Percentiles rank a stretch among this genome's conserved stretches.
phyloP scores from a whole-genome alignment of 2,797 vertebrate species.

The Delichon dasypus region DNA sequence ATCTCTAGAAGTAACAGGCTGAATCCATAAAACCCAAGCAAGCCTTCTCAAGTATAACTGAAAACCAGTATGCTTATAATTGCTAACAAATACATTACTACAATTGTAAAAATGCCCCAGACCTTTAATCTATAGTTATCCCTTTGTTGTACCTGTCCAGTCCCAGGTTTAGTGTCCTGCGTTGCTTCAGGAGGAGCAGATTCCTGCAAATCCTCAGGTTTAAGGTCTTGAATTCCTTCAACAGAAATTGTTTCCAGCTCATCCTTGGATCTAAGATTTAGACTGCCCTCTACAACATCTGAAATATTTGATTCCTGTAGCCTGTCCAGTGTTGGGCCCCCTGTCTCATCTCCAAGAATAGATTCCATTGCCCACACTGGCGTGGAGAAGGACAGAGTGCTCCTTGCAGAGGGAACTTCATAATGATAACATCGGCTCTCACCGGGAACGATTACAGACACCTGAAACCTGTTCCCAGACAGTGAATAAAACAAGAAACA shows the following conservation, averaged over 20 bases:
- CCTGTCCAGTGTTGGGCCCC: fast-evolving
- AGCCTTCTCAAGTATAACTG: not conserved
- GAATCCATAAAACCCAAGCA: not conserved
- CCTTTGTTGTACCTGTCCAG: conserved; percentile 34
- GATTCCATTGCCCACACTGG: not conserved
- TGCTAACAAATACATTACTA: not conserved
- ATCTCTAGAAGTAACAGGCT: not conserved
- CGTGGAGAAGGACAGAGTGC: not conserved
- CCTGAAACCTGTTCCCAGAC: conserved; percentile 21
- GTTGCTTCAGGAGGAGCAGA: not conserved
- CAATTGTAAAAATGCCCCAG: not conserved
- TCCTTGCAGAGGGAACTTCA: not conserved
- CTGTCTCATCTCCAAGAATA: not conserved
- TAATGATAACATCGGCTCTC: not conserved
- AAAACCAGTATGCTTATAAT: not conserved
- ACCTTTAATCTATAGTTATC: not conserved
- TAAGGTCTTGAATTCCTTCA: not conserved
- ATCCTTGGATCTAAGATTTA: not conserved
- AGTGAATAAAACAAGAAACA: not conserved
- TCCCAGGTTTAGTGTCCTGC: not conserved
- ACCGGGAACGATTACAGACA: conserved; percentile 21
- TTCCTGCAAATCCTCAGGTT: not conserved
- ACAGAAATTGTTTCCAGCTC: not conserved
- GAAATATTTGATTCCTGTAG: not conserved
- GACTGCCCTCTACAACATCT: not conserved